These are phyloP conservation scores for Heliconius hortense DNA, from an alignment of 2,888 invertebrate species.

Conservation along the genomic window DNA sequence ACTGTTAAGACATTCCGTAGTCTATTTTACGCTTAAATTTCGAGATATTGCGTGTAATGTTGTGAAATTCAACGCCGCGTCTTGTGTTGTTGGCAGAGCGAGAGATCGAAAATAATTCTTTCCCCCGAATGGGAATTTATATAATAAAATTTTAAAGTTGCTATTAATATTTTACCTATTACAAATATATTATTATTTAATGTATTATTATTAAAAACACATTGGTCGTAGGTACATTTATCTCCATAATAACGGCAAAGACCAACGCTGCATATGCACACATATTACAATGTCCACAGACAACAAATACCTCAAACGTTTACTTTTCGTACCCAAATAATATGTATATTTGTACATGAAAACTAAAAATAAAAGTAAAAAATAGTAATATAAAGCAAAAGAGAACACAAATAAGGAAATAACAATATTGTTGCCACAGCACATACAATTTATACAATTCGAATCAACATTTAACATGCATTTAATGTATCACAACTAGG, in stretches of 20 bases:
- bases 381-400: neutral
- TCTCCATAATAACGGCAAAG: too few relatives aligned
- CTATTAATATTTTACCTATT: too few relatives aligned
- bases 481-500: constrained; percentile 33
- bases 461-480: constrained; percentile 26
- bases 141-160: too few relatives aligned
- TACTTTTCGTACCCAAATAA: too few relatives aligned
- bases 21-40: too few relatives aligned
- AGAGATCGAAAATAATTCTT: too few relatives aligned
- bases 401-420: neutral
- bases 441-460: constrained; percentile 15
- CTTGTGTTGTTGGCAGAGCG: neutral
- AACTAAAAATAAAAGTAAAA: neutral
- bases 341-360: neutral
- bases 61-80: neutral
- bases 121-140: neutral
- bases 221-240: too few relatives aligned
- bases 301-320: too few relatives aligned
- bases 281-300: too few relatives aligned
- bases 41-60: neutral
- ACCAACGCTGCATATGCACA: too few relatives aligned
- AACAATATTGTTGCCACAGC: neutral
- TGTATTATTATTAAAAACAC: too few relatives aligned
- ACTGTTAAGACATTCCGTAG: neutral
- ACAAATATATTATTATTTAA: too few relatives aligned